Conservation (phyloP, 2,797 vertebrate genomes). For the Bradypus variegatus region DNA sequence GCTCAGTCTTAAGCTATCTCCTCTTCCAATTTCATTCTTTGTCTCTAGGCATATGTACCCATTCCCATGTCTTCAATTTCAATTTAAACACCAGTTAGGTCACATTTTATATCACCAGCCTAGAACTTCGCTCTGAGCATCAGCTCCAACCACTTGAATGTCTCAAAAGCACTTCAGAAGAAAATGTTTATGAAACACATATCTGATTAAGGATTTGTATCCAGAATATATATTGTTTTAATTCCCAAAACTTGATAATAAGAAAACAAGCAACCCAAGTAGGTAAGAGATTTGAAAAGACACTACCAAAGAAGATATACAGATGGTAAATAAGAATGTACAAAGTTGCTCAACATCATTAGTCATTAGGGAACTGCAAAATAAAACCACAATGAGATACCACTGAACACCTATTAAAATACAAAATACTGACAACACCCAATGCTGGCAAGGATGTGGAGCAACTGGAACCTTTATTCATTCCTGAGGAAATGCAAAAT, state of each 20-base stretch:
- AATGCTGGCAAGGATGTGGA: neutral
- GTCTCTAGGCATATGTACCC: neutral
- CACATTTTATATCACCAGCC: neutral
- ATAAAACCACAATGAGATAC: neutral
- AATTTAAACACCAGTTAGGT: neutral
- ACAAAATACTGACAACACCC: neutral
- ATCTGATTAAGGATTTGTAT: neutral
- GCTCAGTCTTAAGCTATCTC: neutral
- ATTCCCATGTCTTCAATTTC: neutral
- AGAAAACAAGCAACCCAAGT: neutral
- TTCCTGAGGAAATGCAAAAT: neutral
- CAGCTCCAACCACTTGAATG: neutral
- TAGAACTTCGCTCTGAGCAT: neutral
- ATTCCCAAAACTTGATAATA: neutral
- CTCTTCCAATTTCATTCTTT: neutral
- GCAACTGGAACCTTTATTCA: fast-evolving
- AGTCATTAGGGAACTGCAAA: neutral
- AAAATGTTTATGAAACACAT: neutral
- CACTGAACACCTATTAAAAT: neutral
- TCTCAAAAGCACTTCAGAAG: neutral
- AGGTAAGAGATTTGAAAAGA: neutral
- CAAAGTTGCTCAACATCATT: neutral
- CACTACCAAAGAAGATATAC: neutral
- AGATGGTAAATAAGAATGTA: neutral
- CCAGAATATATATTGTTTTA: neutral